Evolutionary conservation across 1,140 invertebrate species (phyloP).

Genomic region (Antheraea pernyi): DNA sequence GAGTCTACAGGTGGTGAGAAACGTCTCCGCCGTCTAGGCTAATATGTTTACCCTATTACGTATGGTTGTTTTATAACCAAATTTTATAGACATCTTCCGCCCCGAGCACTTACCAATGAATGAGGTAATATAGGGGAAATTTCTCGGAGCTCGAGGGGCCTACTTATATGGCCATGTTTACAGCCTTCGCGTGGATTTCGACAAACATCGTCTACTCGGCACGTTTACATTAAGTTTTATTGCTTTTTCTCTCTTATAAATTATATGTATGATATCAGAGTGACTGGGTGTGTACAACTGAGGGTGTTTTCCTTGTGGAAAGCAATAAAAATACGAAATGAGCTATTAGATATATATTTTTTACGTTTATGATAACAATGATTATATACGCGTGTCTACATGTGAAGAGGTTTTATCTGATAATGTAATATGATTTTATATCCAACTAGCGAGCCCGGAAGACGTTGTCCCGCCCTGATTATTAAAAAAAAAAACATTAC

Average conservation of each 20-base stretch:
- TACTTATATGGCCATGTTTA: slow-evolving; percentile 38
- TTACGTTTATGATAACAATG: not conserved
- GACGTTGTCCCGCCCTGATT: no score
- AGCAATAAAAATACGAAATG: slow-evolving; percentile 45
- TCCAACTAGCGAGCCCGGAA: no score
- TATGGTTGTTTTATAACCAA: slow-evolving; percentile 26
- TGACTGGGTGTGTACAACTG: slow-evolving; percentile 32
- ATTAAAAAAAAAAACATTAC: no score
- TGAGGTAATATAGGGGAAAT: not conserved
- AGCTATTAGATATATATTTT: not conserved
- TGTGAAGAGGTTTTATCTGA: no score
- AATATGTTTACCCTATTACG: slow-evolving; percentile 10
- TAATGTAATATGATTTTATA: no score
- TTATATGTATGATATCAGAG: slow-evolving; percentile 61
- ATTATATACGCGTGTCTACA: not conserved
- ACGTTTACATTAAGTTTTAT: slow-evolving; percentile 73
- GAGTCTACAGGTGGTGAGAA: slow-evolving; percentile 1
- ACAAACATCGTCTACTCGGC: slow-evolving; percentile 55
- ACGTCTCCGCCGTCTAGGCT: not conserved
- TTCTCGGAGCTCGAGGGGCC: slow-evolving; percentile 22
- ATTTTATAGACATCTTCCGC: slow-evolving; percentile 11
- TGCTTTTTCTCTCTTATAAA: slow-evolving; percentile 56
- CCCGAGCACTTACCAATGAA: not conserved
- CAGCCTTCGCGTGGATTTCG: slow-evolving; percentile 49
- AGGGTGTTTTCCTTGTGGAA: slow-evolving; percentile 48